Evolutionary conservation across 2,888 invertebrate genomes (phyloP).

Genomic region (Hylaea fasciaria): DNA sequence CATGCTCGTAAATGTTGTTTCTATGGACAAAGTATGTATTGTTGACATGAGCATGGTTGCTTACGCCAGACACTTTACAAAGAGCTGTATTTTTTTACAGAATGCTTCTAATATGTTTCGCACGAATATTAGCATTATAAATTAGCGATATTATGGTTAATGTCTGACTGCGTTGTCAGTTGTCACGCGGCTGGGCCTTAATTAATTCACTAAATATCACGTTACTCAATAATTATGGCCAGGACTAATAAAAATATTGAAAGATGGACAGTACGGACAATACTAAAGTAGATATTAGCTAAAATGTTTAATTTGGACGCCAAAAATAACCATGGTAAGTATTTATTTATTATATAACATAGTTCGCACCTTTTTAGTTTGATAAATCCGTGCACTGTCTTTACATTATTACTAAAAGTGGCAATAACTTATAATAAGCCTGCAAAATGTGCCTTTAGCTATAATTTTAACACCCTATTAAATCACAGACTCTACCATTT

Average conservation of each 20-base stretch:
- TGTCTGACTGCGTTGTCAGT: constrained; percentile 32
- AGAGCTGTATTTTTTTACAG: constrained; percentile 37
- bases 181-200: constrained; percentile 7
- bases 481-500: no score
- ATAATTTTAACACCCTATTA: no score
- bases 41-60: constrained; percentile 2
- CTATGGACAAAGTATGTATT: constrained; percentile 4
- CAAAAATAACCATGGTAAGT: no score
- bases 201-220: constrained; percentile 14
- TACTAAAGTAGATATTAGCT: no score
- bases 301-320: no score
- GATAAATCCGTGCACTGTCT: no score
- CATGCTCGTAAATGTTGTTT: background rate
- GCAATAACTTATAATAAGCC: no score
- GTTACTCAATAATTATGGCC: background rate
- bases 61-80: constrained; percentile 25
- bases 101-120: constrained; percentile 45
- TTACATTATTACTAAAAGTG: no score
- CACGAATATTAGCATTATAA: constrained; percentile 45
- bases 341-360: no score
- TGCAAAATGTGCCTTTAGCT: no score
- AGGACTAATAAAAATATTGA: background rate
- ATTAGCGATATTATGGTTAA: constrained; percentile 34
- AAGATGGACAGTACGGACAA: background rate
- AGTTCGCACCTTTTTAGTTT: no score